Evolutionary conservation across 2,797 vertebrate species (phyloP), one percentile per base, ranked within the genome.

Genomic region (Melanotaenia nigrans): DNA sequence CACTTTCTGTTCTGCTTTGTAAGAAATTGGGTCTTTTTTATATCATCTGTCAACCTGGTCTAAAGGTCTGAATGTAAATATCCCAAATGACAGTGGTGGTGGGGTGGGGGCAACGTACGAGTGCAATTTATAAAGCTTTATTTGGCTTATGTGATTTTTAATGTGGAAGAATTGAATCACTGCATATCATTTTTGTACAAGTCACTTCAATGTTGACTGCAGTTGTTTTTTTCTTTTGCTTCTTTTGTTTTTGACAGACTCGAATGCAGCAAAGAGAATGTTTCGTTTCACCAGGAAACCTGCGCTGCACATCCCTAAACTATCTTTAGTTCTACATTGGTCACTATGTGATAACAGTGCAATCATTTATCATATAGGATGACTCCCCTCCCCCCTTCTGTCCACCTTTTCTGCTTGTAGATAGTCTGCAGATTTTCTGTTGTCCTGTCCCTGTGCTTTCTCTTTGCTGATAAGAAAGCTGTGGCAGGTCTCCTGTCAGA

Each of bases 31-130:
- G 47, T 74, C 64, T 80, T 79, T 89, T 85, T 63, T 83, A 81
- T 78, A 47, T 78, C 72, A 53, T 38, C 70, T 78, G 8, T 77
- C 75, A 73, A 84, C 76, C 57, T 84, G 68, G 79, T 90, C 77
- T 86, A 74, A 88, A 86, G 83, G 90, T 85, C 88, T 94, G 92
- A 94, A 93, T 93, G 91, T 94, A 93, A 90, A 94, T 93, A 93
- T 90, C 60, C 61, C 64, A 75, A 72, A 71, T 73, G 75, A 81
- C 8, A 25, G 20, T 35, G 35, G 14, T 14, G 9, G n/a, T 8
- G n/a, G 40, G 70, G 68, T 51, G 6, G 51, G 72, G 80, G 76
- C 68, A 83, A 82, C 90, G 77, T 88, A 73, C 16, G 79, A 83
- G 90, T 92, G 93, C 92, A 94, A 93, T 90, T 92, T 84, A 59